These are phyloP conservation scores for Dermatophagoides farinae DNA, from an alignment of 1,140 invertebrate genomes.

Conservation along the genomic window DNA sequence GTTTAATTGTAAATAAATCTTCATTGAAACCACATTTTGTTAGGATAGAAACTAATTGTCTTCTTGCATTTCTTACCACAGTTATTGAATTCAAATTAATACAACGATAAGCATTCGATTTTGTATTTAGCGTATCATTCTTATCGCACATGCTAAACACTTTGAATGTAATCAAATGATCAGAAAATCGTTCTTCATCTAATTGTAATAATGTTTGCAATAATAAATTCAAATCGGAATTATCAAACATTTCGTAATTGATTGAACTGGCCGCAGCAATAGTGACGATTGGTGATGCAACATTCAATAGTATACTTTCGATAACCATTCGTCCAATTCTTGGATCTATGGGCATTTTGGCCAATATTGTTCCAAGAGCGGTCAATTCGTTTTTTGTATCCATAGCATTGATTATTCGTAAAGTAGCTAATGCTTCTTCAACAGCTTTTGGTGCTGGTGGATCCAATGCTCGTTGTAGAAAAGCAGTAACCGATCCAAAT, in stretches of 20 bases:
- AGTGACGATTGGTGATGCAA: slow-evolving; percentile 64
- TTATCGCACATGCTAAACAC: slow-evolving; percentile 74
- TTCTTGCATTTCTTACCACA: slow-evolving; percentile 55
- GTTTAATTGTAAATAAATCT: slow-evolving; percentile 39
- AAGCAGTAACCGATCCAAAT: slow-evolving; percentile 55
- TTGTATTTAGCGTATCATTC: slow-evolving; percentile 55
- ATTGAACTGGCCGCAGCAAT: slow-evolving; percentile 73
- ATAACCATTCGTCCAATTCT: slow-evolving; percentile 53
- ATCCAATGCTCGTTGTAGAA: slow-evolving; percentile 34
- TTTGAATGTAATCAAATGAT: slow-evolving; percentile 83
- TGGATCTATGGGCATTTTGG: slow-evolving; percentile 32
- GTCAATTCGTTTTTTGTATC: slow-evolving; percentile 35
- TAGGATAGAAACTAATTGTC: slow-evolving; percentile 66
- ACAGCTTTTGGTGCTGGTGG: slow-evolving; percentile 30
- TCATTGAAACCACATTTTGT: slow-evolving; percentile 67
- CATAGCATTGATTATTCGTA: slow-evolving; percentile 33
- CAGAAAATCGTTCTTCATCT: slow-evolving; percentile 48
- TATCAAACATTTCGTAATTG: slow-evolving; percentile 60
- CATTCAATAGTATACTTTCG: slow-evolving; percentile 51
- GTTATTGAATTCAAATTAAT: slow-evolving; percentile 63
- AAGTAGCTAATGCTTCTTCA: slow-evolving; percentile 29
- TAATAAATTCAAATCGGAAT: background rate
- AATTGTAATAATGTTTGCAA: background rate
- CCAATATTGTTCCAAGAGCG: slow-evolving; percentile 32
- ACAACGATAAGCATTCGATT: slow-evolving; percentile 40